phyloP scores from a whole-genome alignment of 2,797 vertebrate species.

The Hirundo rustica region DNA sequence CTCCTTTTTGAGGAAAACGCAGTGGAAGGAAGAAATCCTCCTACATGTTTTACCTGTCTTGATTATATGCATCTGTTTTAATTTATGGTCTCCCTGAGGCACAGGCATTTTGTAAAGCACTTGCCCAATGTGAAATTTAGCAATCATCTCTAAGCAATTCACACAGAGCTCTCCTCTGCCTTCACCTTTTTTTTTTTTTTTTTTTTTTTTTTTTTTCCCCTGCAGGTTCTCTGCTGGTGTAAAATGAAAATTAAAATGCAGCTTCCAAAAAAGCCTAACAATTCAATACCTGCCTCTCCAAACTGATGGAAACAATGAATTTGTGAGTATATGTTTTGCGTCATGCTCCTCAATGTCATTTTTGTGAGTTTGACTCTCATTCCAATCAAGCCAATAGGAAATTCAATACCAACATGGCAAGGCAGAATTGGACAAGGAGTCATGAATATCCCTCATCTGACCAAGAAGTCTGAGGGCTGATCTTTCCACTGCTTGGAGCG shows the following conservation, averaged over 20 bases:
- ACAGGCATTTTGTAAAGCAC: not conserved
- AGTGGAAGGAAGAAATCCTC: not conserved
- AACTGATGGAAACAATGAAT: not conserved
- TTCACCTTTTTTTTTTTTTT: not conserved
- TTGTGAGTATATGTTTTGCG: not conserved
- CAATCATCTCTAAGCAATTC: not conserved
- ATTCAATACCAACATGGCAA: not conserved
- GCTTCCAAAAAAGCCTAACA: not conserved
- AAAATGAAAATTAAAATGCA: not conserved
- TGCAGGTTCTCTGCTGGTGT: not conserved
- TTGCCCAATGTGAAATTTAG: not conserved
- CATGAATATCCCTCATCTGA: not conserved
- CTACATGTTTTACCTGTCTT: not conserved
- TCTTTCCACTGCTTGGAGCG: not conserved
- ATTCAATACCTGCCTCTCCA: not conserved
- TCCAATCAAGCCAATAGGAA: not conserved
- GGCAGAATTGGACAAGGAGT: not conserved
- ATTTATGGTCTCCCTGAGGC: not conserved
- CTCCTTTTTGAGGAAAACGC: not conserved
- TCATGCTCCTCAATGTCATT: not conserved
- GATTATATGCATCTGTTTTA: not conserved
- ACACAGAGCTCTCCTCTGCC: not conserved
- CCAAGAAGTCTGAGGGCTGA: not conserved
- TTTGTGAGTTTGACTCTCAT: not conserved
- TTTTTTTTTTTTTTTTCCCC: not conserved